These are phyloP conservation scores for Harpalus rufipes DNA, from an alignment of 2,888 invertebrate species.

Conservation along the genomic window DNA sequence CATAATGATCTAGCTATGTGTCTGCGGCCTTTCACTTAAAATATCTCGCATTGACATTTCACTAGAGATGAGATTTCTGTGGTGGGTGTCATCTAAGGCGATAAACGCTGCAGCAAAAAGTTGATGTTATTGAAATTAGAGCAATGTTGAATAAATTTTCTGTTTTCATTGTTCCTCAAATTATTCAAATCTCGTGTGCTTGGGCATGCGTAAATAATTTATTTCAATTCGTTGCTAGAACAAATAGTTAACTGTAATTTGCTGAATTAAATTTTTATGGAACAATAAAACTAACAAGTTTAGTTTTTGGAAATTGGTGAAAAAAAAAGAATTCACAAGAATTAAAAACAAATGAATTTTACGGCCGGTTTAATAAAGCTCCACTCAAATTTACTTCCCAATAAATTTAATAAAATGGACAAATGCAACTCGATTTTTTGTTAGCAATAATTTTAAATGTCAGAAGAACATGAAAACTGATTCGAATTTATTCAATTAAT, in stretches of 20 bases:
- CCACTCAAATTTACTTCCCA: too few relatives aligned
- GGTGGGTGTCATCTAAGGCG: conserved; percentile 19
- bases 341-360: too few relatives aligned
- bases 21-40: conserved; percentile 60
- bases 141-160: conserved; percentile 46
- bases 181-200: conserved; percentile 57
- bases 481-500: too few relatives aligned
- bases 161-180: conserved; percentile 58
- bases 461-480: too few relatives aligned
- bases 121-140: conserved; percentile 45
- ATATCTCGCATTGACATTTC: conserved; percentile 62
- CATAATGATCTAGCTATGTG: conserved; percentile 46
- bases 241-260: conserved; percentile 42
- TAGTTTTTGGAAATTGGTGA: neutral
- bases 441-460: too few relatives aligned
- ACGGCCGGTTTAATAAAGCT: too few relatives aligned
- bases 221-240: conserved; percentile 46
- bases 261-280: conserved; percentile 27
- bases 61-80: conserved; percentile 18
- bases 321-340: too few relatives aligned
- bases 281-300: conserved; percentile 15
- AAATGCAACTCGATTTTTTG: neutral
- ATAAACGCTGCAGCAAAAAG: conserved; percentile 11
- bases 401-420: too few relatives aligned
- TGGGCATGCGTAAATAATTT: conserved; percentile 62